These are phyloP conservation scores for Papilio polytes DNA, from an alignment of 1,140 invertebrate species.

Conservation along the genomic window DNA sequence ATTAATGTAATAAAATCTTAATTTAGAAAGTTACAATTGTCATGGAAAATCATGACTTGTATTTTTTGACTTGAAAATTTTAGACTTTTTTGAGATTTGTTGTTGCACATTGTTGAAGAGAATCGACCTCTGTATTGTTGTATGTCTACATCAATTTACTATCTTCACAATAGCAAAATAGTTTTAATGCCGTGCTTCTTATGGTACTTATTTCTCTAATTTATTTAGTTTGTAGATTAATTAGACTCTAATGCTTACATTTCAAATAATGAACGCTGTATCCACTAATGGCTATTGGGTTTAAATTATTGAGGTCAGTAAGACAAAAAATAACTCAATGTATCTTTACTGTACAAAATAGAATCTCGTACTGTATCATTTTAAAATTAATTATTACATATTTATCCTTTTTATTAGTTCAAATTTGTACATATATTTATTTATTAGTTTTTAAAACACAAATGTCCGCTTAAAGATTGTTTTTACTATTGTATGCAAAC, in stretches of 20 bases:
- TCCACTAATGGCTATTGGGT: not conserved
- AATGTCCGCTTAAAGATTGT: not conserved
- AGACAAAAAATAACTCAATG: not conserved
- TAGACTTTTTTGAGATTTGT: not conserved
- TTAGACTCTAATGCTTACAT: conserved; percentile 26
- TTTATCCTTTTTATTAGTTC: not conserved
- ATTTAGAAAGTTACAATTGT: not conserved
- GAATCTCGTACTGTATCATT: conserved; percentile 25
- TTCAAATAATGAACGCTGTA: not conserved
- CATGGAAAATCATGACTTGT: not conserved
- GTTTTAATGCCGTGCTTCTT: conserved; percentile 30
- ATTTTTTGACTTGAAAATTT: conserved; percentile 15
- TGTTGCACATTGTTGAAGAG: not conserved
- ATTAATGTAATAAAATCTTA: not conserved
- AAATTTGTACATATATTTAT: conserved; percentile 11
- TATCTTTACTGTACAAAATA: conserved; percentile 1
- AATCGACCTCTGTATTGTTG: not conserved
- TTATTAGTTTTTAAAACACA: conserved; percentile 1
- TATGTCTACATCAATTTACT: not conserved
- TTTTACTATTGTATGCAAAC: not conserved
- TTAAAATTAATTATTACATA: not conserved
- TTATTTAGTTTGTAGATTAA: conserved; percentile 45
- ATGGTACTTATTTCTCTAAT: conserved; percentile 47
- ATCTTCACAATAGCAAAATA: conserved; percentile 17
- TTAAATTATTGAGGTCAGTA: not conserved